Evolutionary conservation across 2,113 vertebrate genomes (phyloP), one percentile per base, ranked within the genome.

Genomic region (Pithys albifrons): DNA sequence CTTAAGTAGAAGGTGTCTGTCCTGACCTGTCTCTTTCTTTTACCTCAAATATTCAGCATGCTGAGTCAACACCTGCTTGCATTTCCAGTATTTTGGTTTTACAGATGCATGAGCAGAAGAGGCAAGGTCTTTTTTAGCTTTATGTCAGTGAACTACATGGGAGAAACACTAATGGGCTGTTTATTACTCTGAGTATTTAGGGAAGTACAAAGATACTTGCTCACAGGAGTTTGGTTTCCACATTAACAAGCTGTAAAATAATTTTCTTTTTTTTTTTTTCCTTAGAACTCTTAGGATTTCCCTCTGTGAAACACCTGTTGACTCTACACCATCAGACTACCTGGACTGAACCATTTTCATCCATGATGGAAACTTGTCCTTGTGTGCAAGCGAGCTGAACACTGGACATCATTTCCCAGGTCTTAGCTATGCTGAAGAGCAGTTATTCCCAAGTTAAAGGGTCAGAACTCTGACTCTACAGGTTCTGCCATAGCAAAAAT

Each of bases 321-420:
- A 31, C 31, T 66, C 35, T 55, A 41, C 19, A 81, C 27, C 39
- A 75, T 33, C 41, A 64, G 35, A 84, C 8, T 64, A 83, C 16
- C 11, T 31, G 31, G 16, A 75, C 17, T 41, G 12, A 76, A 85
- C 54, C 14, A 57, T 31, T 52, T 82, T 71, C 33, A 75, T 15
- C 29, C 10, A 2, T 14, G 10, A 81, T 1, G 0, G n/a, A 70
- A 83, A 46, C 27, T 19, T 19, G 39, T 24, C 71, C 27, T 0
- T 45, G 37, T 5, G 29, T 14, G 19, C 45, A 57, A 76, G 71
- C 1, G 0, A 73, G 27, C 6, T 52, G 17, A 94, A 83, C 22
- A 11, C 13, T 2, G 1, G 19, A 64, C 1, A 1, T 16, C 3
- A 67, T 31, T 55, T 59, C 10, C 22, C 20, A 75, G 29, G 28